Conservation (phyloP, 2,888 invertebrate species). For the Cheilosia variabilis region DNA sequence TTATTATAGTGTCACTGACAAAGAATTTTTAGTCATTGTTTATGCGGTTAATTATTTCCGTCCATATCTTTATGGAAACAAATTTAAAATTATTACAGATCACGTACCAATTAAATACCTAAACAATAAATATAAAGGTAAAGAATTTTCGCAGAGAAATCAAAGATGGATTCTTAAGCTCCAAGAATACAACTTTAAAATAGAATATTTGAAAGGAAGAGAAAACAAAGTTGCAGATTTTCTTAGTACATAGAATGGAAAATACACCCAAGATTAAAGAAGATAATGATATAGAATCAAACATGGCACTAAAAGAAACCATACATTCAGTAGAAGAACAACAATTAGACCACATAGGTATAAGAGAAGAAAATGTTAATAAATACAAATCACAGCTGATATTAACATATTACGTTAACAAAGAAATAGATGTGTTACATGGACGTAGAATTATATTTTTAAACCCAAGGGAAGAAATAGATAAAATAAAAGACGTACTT, state of each 20-base stretch:
- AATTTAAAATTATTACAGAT: conserved; percentile 19
- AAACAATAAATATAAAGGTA: background rate
- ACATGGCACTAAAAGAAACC: conserved; percentile 31
- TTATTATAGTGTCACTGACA: conserved; percentile 1
- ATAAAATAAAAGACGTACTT: conserved; percentile 55
- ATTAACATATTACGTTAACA: background rate
- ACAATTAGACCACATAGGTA: background rate
- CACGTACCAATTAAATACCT: background rate
- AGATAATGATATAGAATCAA: conserved; percentile 52
- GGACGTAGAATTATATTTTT: conserved; percentile 54
- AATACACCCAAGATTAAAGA: conserved; percentile 34
- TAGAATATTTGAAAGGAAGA: conserved; percentile 64
- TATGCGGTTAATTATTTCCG: conserved; percentile 14
- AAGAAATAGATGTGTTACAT: conserved; percentile 18
- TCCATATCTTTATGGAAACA: conserved; percentile 21
- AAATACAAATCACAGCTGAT: background rate
- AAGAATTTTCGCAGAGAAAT: background rate
- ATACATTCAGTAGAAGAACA: background rate
- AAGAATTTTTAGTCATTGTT: conserved; percentile 7
- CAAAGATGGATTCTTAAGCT: conserved; percentile 31
- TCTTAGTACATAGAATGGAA: conserved; percentile 69
- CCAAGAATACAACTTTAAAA: conserved; percentile 35
- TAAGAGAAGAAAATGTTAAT: conserved; percentile 4
- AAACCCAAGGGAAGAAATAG: conserved; percentile 43
- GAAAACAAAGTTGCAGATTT: conserved; percentile 69